Evolutionary conservation across 2,797 vertebrate species (phyloP).

Genomic region (Gallinago solitaria): DNA sequence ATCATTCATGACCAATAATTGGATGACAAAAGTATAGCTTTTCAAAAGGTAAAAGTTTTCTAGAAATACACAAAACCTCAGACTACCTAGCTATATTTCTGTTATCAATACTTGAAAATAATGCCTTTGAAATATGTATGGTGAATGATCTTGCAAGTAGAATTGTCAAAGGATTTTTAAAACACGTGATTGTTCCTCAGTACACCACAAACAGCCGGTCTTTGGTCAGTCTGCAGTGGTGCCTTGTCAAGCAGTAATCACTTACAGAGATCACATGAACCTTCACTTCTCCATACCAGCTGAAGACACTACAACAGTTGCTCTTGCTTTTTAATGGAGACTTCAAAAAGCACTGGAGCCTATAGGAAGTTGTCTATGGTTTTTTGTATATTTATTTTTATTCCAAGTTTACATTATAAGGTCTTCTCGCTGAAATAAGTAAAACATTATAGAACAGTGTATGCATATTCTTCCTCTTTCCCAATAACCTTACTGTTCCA

Average conservation of each 20-base stretch:
- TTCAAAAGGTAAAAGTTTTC: background rate
- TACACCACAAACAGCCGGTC: background rate
- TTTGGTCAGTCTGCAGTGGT: background rate
- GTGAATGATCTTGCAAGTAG: background rate
- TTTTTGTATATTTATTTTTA: background rate
- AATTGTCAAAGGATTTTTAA: background rate
- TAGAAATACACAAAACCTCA: background rate
- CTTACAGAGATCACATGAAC: background rate
- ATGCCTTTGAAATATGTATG: background rate
- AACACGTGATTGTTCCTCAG: background rate
- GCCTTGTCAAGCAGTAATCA: background rate
- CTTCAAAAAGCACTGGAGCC: background rate
- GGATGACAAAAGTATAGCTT: background rate
- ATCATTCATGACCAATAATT: background rate
- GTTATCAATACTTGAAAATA: background rate
- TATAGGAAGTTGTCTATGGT: background rate
- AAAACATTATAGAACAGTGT: background rate
- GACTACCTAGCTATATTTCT: background rate
- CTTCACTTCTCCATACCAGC: background rate
- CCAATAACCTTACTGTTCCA: background rate
- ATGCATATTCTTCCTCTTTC: background rate
- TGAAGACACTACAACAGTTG: background rate
- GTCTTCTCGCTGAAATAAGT: background rate
- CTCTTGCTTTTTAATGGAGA: background rate
- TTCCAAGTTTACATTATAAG: background rate